A percentile compares a stretch with the other conserved stretches of the same genome.
Evolutionary conservation across 2,888 invertebrate genomes (phyloP).

Genomic region (Lepetodrilus schrolli): DNA sequence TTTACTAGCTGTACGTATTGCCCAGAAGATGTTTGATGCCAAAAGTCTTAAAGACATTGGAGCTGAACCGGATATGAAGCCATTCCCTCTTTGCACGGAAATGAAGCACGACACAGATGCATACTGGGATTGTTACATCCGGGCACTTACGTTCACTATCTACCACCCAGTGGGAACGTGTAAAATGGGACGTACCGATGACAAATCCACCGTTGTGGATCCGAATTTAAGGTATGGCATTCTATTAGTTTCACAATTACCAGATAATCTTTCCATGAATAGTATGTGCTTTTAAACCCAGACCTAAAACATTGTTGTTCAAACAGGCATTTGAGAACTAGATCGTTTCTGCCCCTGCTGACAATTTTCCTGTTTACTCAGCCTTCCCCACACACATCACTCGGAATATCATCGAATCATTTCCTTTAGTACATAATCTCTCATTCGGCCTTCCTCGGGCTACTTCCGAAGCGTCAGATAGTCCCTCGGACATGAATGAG

Average conservation of each 20-base stretch:
- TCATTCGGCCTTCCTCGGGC: too few relatives aligned
- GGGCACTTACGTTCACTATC: background rate
- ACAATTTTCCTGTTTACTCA: too few relatives aligned
- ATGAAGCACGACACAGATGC: background rate
- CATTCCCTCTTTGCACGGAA: background rate
- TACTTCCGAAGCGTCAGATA: too few relatives aligned
- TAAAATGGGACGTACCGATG: slow-evolving; percentile 5
- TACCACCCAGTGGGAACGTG: slow-evolving; percentile 16
- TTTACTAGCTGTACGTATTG: background rate
- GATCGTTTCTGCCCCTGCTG: too few relatives aligned
- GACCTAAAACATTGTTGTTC: too few relatives aligned
- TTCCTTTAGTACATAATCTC: too few relatives aligned
- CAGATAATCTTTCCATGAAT: too few relatives aligned
- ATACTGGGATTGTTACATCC: slow-evolving; percentile 18
- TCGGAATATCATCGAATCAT: too few relatives aligned
- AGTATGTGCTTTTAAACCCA: too few relatives aligned
- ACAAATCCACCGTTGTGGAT: background rate
- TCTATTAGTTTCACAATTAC: background rate
- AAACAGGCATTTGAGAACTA: too few relatives aligned
- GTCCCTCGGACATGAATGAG: too few relatives aligned
- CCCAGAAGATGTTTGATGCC: background rate
- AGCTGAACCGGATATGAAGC: background rate
- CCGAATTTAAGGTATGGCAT: background rate
- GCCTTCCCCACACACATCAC: too few relatives aligned
- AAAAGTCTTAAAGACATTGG: slow-evolving; percentile 10